phyloP scores from a whole-genome alignment of 2,888 invertebrate species.

The Zhuqinia jingwanae region DNA sequence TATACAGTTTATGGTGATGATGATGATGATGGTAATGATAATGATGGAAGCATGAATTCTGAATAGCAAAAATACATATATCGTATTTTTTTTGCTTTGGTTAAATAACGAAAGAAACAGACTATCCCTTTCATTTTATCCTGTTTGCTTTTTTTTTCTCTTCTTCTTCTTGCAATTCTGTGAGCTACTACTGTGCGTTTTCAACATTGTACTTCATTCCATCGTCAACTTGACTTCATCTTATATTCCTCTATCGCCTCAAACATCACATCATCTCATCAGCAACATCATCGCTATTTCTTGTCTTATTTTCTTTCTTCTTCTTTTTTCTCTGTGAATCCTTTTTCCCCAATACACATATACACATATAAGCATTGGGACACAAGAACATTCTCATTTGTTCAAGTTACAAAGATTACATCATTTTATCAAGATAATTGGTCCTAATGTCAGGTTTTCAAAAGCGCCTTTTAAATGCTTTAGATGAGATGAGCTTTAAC shows the following conservation, averaged over 20 bases:
- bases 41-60: slow-evolving; percentile 48
- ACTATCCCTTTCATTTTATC: slow-evolving; percentile 73
- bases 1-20: slow-evolving; percentile 1
- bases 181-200: background rate
- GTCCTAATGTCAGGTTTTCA: slow-evolving; percentile 75
- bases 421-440: slow-evolving; percentile 78
- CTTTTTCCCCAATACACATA: slow-evolving; percentile 33
- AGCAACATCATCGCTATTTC: slow-evolving; percentile 42
- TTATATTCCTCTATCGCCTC: slow-evolving; percentile 53
- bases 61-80: slow-evolving; percentile 50
- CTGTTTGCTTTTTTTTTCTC: slow-evolving; percentile 56
- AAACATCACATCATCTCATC: slow-evolving; percentile 59
- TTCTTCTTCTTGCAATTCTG: slow-evolving; percentile 36
- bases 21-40: slow-evolving; percentile 9
- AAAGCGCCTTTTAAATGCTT: slow-evolving; percentile 62
- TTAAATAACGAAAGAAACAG: slow-evolving; percentile 55
- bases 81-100: too few species aligned
- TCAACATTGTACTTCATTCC: slow-evolving; percentile 49
- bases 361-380: too few species aligned
- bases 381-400: slow-evolving; percentile 69
- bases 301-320: slow-evolving; percentile 11
- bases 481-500: background rate
- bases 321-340: slow-evolving; percentile 61
- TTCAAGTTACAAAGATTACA: slow-evolving; percentile 75
- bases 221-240: slow-evolving; percentile 55